Conservation (phyloP, 1,140 invertebrate species). For the Atta cephalotes region DNA sequence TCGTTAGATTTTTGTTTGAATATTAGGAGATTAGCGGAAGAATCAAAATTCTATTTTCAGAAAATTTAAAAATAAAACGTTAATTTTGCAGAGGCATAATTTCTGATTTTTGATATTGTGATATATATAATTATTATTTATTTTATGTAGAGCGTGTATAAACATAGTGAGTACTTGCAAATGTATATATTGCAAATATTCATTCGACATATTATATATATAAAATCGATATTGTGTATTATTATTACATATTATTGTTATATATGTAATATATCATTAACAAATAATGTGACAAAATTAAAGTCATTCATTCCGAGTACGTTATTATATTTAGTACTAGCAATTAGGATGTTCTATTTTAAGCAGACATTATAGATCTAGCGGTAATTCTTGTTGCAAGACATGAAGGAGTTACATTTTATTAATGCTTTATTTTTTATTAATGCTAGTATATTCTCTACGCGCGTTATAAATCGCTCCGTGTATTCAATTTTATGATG, state of each 20-base stretch:
- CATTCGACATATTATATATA: background rate
- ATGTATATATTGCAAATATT: constrained; percentile 3
- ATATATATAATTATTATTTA: background rate
- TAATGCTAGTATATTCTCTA: constrained; percentile 2
- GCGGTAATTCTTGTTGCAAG: background rate
- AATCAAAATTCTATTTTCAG: background rate
- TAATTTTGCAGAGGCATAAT: background rate
- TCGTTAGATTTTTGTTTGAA: background rate
- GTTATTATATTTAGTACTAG: background rate
- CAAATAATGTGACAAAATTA: background rate
- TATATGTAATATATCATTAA: background rate
- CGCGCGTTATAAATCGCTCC: background rate
- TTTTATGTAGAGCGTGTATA: background rate
- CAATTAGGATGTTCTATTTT: background rate
- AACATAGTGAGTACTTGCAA: background rate
- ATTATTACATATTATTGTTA: background rate
- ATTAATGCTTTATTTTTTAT: constrained; percentile 28
- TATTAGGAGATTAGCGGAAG: background rate
- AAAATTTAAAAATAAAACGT: background rate
- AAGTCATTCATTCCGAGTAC: background rate
- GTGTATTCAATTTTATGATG: constrained; percentile 45
- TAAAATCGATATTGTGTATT: no score
- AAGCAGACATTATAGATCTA: background rate
- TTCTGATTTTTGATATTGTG: background rate
- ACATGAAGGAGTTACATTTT: background rate